Evolutionary conservation across 2,888 invertebrate species (phyloP).

Genomic region (Zele albiditarsus): DNA sequence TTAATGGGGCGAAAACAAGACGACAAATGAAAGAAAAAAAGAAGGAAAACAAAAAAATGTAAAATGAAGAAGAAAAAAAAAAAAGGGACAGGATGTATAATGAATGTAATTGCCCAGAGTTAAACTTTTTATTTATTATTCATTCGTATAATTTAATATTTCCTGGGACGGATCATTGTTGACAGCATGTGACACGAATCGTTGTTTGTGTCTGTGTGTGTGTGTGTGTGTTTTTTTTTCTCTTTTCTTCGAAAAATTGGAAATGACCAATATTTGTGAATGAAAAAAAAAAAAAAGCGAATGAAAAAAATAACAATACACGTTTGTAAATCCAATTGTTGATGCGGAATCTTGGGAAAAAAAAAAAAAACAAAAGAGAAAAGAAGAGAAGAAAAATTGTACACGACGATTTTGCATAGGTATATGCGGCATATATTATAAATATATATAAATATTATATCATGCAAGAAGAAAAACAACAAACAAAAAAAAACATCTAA

Average conservation of each 20-base stretch:
- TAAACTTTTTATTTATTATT: conserved; percentile 8
- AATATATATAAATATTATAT: conserved; percentile 63
- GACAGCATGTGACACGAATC: background rate
- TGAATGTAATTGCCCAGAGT: conserved; percentile 12
- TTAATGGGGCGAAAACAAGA: conserved; percentile 58
- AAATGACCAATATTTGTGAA: conserved; percentile 11
- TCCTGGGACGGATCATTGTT: background rate
- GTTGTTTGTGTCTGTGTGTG: background rate
- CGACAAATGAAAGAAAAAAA: background rate
- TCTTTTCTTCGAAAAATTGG: background rate
- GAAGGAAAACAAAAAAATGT: background rate
- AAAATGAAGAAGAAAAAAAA: background rate
- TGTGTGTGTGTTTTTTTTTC: no score
- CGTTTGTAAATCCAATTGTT: background rate
- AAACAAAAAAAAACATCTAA: conserved; percentile 62
- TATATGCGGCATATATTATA: conserved; percentile 67
- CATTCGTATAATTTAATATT: conserved; percentile 13
- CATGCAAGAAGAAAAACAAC: conserved; percentile 55
- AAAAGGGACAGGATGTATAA: background rate
- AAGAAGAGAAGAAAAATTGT: conserved; percentile 25
- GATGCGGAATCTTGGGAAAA: background rate
- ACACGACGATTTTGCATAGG: conserved; percentile 64
- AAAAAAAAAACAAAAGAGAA: background rate
- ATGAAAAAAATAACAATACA: background rate
- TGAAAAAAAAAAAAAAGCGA: background rate